Conservation (phyloP, 2,113 vertebrate genomes). For the Romanogobio albipinnatus region DNA sequence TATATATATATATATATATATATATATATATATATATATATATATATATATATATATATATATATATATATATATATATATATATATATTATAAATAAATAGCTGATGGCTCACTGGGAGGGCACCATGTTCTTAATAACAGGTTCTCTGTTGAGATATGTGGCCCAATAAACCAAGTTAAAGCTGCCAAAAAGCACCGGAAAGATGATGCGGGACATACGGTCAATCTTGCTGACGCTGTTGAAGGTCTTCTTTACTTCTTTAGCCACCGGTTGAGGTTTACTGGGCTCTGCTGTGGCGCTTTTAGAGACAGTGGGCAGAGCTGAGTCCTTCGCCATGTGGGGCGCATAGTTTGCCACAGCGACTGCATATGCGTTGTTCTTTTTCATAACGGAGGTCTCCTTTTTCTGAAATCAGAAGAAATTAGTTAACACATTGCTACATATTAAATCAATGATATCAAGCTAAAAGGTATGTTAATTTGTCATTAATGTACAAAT, state of each 20-base stretch:
- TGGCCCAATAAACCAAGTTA: slow-evolving; percentile 96
- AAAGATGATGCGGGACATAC: slow-evolving; percentile 95
- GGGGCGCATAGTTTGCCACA: slow-evolving; percentile 92
- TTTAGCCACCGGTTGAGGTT: slow-evolving; percentile 82
- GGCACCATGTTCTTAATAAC: slow-evolving; percentile 82
- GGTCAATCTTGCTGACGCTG: slow-evolving; percentile 97
- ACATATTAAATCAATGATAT: not conserved
- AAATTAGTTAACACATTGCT: not conserved
- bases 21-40: too few species aligned
- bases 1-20: too few species aligned
- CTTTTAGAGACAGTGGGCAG: slow-evolving; percentile 92
- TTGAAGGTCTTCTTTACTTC: slow-evolving; percentile 95
- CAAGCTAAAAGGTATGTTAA: not conserved
- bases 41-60: too few species aligned
- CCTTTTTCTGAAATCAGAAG: slow-evolving; percentile 86
- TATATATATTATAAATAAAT: too few species aligned
- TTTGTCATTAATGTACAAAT: not conserved
- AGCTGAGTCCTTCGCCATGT: slow-evolving; percentile 88
- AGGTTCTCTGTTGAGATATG: slow-evolving; percentile 89
- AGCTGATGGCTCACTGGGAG: slow-evolving; percentile 67
- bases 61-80: too few species aligned
- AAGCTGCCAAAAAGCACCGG: slow-evolving; percentile 93
- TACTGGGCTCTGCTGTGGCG: slow-evolving; percentile 79
- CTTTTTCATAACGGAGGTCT: slow-evolving; percentile 88
- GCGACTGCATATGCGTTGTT: slow-evolving; percentile 95